Conservation (phyloP, 2,888 invertebrate genomes). For the Mystacides longicornis region DNA sequence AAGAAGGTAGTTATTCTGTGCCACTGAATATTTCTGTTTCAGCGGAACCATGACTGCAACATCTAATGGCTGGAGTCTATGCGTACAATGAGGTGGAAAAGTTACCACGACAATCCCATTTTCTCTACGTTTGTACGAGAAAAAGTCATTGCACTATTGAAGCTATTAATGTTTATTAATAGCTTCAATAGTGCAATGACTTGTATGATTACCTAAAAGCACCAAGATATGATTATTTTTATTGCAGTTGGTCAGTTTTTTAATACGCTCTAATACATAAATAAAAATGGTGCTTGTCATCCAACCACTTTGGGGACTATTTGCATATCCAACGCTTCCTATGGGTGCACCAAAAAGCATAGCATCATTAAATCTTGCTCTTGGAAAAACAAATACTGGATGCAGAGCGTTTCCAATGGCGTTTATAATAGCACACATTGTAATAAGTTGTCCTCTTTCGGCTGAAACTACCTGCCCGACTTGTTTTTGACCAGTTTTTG, state of each 20-base stretch:
- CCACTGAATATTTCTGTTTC: neutral
- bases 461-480: neutral
- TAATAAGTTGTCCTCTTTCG: slow-evolving; percentile 1
- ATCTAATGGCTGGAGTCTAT: neutral
- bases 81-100: neutral
- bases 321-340: neutral
- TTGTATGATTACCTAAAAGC: neutral
- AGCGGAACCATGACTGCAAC: neutral
- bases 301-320: neutral
- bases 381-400: slow-evolving; percentile 2
- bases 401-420: neutral
- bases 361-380: neutral
- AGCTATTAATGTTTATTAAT: neutral
- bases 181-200: neutral
- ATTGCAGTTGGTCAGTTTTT: neutral
- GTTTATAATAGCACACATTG: neutral
- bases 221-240: neutral
- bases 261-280: neutral
- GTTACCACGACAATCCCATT: neutral
- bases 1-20: neutral
- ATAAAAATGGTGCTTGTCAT: neutral
- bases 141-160: neutral
- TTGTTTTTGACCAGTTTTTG: neutral
- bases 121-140: neutral
- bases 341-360: neutral